Conservation (phyloP, 2,113 vertebrate genomes). For the human (Homo sapiens) region GRCh38 chr5:3887001-3887500, state of each 20-base stretch:
- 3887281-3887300: conserved; percentile 78
- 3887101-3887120: conserved; percentile 68
- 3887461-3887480: neutral
- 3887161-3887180: conserved; percentile 69
- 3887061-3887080: neutral
- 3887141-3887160: conserved; percentile 1
- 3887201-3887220: conserved; percentile 83
- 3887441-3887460: neutral
- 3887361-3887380: conserved; percentile 69
- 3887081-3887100: neutral
- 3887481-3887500: fast-evolving
- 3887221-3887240: conserved; percentile 83
- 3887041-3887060: conserved; percentile 65
- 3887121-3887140: conserved; percentile 63
- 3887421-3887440: neutral
- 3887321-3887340: conserved; percentile 82
- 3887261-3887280: conserved; percentile 70
- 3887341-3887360: conserved; percentile 84
- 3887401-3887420: neutral
- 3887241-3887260: conserved; percentile 71
- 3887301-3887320: conserved; percentile 75
- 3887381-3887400: conserved; percentile 59
- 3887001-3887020: conserved; percentile 71
- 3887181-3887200: conserved; percentile 77
- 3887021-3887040: conserved; percentile 76